Base-by-base conservation (phyloP, 2,113 vertebrate species). In the Potamarius usumacintae region DNA sequence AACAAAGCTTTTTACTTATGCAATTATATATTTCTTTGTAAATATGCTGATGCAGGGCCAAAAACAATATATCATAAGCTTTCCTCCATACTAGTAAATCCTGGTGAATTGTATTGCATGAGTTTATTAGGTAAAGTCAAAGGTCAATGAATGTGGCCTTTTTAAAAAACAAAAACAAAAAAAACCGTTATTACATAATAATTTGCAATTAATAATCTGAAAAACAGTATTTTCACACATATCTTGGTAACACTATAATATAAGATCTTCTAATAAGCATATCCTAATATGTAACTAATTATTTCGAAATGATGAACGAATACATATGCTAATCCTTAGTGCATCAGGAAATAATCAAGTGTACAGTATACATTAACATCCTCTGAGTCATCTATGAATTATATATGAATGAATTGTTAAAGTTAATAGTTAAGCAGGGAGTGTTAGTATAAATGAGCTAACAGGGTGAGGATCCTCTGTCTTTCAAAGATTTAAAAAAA, bases 1-100 rank as follows among this genome's bases (percentile, higher is more conserved):
- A 90, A 90, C 81, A 88, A 88, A 83, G 87, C 89, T 90, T 86
- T 90, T 84, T 80, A 90, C 84, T 79, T 63, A 63, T 67, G 42
- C 55, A 58, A 27, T 69, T 78, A 65, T 82, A 82, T 84, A 81
- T 81, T 83, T 86, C 81, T 86, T 77, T 53, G 55, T 86, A 84
- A 90, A 90, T 82, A 87, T 60, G 69, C 76, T 65, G 72, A 88
- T 50, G 62, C 48, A 7, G 27, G 52, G 86, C 80, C 86, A 88
- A 86, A 58, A 86, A 65, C 65, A 74, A 90, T 74, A 20, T 34
- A 50, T 90, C 81, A 86, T 63, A 84, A 74, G 50, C 85, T 88
- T 62, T 69, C 58, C 48, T 52, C 11, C 57, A n/a, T 27, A 83
- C 42, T 9, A 52, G 12, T 17, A 86, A 63, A 82, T 85, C 42